Percentiles rank a stretch among this genome's conserved stretches.
Conservation (phyloP, 2,797 vertebrate species). For the Gila robusta region DNA sequence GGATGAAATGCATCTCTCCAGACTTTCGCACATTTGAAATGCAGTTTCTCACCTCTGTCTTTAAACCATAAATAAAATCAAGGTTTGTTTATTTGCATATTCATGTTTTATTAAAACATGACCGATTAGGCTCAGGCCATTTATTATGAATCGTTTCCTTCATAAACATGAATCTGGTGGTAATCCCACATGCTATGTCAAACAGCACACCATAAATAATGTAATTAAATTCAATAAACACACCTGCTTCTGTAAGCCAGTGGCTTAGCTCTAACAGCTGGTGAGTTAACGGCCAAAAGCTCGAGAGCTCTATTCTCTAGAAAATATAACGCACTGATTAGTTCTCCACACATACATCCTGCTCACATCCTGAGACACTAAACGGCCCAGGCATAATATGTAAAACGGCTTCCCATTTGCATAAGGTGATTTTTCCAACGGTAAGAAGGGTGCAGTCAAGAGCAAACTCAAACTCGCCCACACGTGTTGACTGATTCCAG, state of each 20-base stretch:
- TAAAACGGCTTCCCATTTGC: constrained; percentile 43
- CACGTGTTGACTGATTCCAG: neutral
- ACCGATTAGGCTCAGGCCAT: neutral
- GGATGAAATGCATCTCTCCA: neutral
- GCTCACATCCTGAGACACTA: constrained; percentile 10
- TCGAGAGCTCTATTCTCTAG: neutral
- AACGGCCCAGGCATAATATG: constrained; percentile 31
- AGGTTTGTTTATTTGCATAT: neutral
- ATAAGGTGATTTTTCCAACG: constrained; percentile 44
- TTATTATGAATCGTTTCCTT: constrained; percentile 50
- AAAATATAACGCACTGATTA: constrained; percentile 29
- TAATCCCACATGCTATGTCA: constrained; percentile 21
- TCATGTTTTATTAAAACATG: constrained; percentile 38
- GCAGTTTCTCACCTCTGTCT: neutral
- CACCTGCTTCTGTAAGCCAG: constrained; percentile 16
- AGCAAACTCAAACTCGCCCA: neutral
- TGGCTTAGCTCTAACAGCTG: constrained; percentile 29
- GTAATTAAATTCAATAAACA: constrained; percentile 57
- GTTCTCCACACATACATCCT: constrained; percentile 18
- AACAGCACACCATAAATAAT: constrained; percentile 57
- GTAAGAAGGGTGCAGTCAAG: constrained; percentile 14
- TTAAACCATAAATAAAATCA: neutral
- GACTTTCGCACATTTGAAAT: neutral
- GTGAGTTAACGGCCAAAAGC: constrained; percentile 20
- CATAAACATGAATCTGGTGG: constrained; percentile 54